Evolutionary conservation across 1,140 invertebrate species (phyloP), one percentile per base, ranked within the genome.

Genomic region (Drosophila fuyamai): DNA sequence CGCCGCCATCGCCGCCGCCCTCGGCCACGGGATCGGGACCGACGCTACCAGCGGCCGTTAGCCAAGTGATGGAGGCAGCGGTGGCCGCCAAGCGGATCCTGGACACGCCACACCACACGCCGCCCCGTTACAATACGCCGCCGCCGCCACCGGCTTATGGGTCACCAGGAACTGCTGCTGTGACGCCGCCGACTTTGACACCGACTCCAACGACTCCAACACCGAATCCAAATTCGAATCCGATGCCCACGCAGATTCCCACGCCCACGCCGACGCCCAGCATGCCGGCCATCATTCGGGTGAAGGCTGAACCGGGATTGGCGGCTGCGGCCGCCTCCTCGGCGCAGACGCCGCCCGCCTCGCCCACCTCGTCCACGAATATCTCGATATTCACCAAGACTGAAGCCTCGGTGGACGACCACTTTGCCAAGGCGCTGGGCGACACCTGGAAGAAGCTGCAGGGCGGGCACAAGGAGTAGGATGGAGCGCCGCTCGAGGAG

Each of bases 361-460:
- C 90, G 53, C 90, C 90, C 48, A 90, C 81, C 59, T 86, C 79
- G 44, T 81, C 80, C 56, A 88, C 86, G 14, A 79, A 88, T 76
- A 74, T 91, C 70, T 80, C 90, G 50, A 81, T 89, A 70, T 88
- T 91, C 53, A 90, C 81, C 54, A 93, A 82, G 72, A 94, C 94
- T 92, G 94, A 94, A 70, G 94, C 94, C 41, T 94, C 95, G 84
- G 97, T 99, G 14, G 98, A 99, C 93, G 98, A 99, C 92, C 98
- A 99, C 91, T 99, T 99, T 93, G 97, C 97, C 12, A 98, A 99
- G 94, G 98, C 98, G 2, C 94, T 99, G 5, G 98, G 98, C 1
- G 97, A 98, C 68, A 98, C 97, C 0, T 99, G 98, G 98, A 94
- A 96, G 62, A 96, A 97, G 93, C 94, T 99, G 73, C 95, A 96